Conservation (phyloP, 2,888 invertebrate genomes). For the Glaucopsyche alexis region DNA sequence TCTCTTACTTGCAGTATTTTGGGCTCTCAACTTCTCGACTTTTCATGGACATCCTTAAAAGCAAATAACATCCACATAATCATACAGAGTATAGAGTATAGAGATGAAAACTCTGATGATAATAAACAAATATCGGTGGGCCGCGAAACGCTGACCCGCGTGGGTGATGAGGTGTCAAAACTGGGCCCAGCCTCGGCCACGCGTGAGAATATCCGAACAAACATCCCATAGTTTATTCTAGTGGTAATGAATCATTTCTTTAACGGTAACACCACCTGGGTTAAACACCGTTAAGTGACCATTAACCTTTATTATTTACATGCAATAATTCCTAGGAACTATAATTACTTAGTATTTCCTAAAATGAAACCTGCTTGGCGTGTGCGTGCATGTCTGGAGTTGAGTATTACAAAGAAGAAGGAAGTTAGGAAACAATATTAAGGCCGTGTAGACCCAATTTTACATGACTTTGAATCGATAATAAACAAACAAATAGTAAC, state of each 20-base stretch:
- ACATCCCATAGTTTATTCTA: slow-evolving; percentile 71
- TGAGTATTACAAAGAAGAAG: neutral
- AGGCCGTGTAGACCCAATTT: no score
- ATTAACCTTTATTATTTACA: slow-evolving; percentile 63
- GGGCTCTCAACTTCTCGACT: neutral
- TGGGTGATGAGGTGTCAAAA: slow-evolving; percentile 66
- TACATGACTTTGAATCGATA: no score
- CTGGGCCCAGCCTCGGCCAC: slow-evolving; percentile 59
- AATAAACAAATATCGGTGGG: slow-evolving; percentile 10
- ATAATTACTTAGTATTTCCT: slow-evolving; percentile 4
- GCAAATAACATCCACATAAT: neutral
- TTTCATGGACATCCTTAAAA: neutral
- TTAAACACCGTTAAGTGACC: slow-evolving; percentile 58
- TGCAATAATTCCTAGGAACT: slow-evolving; percentile 45
- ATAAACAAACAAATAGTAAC: no score
- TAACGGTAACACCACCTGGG: slow-evolving; percentile 69
- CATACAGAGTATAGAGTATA: no score
- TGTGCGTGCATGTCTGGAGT: neutral
- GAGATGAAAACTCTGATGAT: slow-evolving; percentile 4
- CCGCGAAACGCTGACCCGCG: slow-evolving; percentile 53
- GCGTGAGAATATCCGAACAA: slow-evolving; percentile 78
- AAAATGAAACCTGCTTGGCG: neutral
- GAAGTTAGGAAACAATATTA: neutral
- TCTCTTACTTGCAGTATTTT: neutral
- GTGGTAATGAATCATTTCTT: slow-evolving; percentile 75